Evolutionary conservation across 1,140 invertebrate genomes (phyloP).

Genomic region (Drosophila lacertosa): DNA sequence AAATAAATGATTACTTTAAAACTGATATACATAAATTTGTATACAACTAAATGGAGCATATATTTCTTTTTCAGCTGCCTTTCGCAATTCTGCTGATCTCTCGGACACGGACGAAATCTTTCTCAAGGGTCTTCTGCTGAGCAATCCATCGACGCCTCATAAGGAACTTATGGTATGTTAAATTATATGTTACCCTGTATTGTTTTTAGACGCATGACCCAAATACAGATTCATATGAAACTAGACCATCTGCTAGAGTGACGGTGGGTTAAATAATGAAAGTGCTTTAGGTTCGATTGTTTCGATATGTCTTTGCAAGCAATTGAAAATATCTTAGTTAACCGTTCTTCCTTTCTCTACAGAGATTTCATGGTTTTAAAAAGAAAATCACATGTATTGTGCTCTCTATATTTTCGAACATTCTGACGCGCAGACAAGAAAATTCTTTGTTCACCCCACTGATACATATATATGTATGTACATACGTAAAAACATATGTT

Average conservation of each 20-base stretch:
- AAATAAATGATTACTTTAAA: background rate
- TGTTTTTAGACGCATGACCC: conserved; percentile 52
- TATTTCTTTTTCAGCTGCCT: conserved; percentile 50
- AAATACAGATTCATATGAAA: conserved; percentile 37
- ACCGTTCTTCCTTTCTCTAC: too few relatives aligned
- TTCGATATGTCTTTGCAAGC: too few relatives aligned
- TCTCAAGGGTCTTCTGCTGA: conserved; percentile 72
- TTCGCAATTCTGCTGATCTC: conserved; percentile 67
- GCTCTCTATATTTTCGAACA: conserved; percentile 47
- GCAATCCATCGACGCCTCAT: conserved; percentile 74
- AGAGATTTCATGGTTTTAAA: background rate
- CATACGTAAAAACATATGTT: too few relatives aligned
- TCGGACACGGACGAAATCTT: conserved; percentile 79
- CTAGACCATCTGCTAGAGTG: conserved; percentile 24
- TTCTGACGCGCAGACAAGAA: conserved; percentile 22
- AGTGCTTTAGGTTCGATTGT: too few relatives aligned
- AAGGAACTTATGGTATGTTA: conserved; percentile 80
- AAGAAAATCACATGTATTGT: conserved; percentile 60
- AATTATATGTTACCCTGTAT: conserved; percentile 17
- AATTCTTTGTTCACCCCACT: conserved; percentile 62
- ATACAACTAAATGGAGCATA: background rate
- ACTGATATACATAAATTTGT: background rate
- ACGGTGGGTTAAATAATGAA: conserved; percentile 56
- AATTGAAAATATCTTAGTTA: too few relatives aligned
- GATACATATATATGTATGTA: conserved; percentile 56